A percentile compares a stretch with the other conserved stretches of the same genome.
These are phyloP conservation scores for Cephalopterus ornatus DNA, from an alignment of 2,113 vertebrate species.

Conservation along the genomic window DNA sequence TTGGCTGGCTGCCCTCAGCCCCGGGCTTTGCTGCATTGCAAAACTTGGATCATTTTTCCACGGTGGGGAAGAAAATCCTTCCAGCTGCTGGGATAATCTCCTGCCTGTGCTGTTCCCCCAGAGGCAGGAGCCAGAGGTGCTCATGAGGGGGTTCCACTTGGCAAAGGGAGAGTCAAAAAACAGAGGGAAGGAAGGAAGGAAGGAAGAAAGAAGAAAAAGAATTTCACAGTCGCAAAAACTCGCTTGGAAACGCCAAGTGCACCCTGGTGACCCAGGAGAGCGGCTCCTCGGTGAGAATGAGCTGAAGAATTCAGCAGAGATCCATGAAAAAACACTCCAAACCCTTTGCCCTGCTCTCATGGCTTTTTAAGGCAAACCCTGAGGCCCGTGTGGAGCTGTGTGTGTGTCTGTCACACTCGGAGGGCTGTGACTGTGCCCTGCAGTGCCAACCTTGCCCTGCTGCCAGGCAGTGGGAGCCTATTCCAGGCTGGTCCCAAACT, in stretches of 20 bases:
- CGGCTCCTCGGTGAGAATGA: fast-evolving
- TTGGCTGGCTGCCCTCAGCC: neutral
- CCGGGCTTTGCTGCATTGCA: neutral
- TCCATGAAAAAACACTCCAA: neutral
- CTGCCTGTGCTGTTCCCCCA: neutral
- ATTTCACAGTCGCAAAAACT: neutral
- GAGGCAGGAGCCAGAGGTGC: neutral
- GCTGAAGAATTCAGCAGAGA: neutral
- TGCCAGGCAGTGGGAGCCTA: neutral
- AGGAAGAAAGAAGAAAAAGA: neutral
- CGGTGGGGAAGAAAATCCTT: neutral
- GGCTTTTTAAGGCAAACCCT: neutral
- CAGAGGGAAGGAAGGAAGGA: neutral
- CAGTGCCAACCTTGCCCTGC: neutral
- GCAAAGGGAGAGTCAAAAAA: neutral
- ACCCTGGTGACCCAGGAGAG: neutral
- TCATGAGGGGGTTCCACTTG: neutral
- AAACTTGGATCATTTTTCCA: neutral
- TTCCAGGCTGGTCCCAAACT: neutral
- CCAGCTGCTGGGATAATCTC: slow-evolving; percentile 1
- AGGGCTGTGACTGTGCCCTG: neutral
- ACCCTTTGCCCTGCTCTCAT: neutral
- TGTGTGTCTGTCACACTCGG: fast-evolving
- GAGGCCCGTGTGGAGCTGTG: fast-evolving
- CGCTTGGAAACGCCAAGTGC: neutral